Conservation (phyloP, 2,113 vertebrate species). For the Otolemur garnettii region DNA sequence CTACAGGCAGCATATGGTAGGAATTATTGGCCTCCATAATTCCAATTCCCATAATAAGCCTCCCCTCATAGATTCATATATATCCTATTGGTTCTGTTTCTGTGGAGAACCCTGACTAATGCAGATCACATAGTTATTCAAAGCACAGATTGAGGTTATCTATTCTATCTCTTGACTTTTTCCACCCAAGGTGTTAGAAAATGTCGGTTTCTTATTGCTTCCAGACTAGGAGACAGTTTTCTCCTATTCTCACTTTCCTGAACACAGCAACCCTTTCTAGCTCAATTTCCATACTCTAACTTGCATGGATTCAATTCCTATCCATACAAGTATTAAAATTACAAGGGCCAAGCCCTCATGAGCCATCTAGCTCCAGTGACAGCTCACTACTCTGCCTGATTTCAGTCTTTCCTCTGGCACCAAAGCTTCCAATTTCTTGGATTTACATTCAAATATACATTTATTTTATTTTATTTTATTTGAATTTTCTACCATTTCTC, state of each 20-base stretch:
- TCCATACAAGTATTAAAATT: not conserved
- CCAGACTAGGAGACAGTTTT: not conserved
- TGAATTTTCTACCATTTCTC: not conserved
- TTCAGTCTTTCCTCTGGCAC: slow-evolving; percentile 15
- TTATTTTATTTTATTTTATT: slow-evolving; percentile 26
- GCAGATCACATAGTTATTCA: not conserved
- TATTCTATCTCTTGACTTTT: slow-evolving; percentile 48
- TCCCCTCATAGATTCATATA: not conserved
- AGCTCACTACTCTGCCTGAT: not conserved
- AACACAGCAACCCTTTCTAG: not conserved
- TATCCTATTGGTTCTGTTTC: not conserved
- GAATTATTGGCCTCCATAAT: not conserved
- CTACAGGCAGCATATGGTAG: not conserved
- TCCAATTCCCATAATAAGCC: not conserved
- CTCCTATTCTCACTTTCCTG: not conserved
- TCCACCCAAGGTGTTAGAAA: not conserved
- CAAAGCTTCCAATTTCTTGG: not conserved
- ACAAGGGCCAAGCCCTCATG: not conserved
- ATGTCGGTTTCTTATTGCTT: not conserved
- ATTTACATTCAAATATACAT: not conserved
- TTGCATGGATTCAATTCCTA: not conserved
- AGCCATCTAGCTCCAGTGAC: not conserved
- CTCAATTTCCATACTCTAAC: not conserved
- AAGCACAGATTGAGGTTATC: not conserved
- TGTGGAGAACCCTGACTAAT: not conserved